Conservation (phyloP, 2,113 vertebrate species). For the Panthera tigris region DNA sequence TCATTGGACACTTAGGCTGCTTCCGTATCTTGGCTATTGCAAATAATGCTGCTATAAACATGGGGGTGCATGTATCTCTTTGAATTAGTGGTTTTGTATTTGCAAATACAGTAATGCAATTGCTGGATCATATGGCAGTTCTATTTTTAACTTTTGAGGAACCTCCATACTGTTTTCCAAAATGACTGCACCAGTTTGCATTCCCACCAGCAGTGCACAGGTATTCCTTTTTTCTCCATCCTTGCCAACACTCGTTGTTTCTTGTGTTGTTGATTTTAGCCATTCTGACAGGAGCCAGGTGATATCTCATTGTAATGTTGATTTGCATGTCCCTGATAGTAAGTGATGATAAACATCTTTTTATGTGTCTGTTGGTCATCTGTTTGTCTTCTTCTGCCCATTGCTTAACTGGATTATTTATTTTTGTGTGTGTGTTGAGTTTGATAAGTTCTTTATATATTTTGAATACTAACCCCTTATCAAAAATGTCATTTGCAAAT, state of each 20-base stretch:
- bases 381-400: not conserved
- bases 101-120: not conserved
- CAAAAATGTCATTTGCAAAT: not conserved
- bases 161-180: not conserved
- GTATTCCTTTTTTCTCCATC: not conserved
- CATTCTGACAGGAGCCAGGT: not conserved
- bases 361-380: no score
- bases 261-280: not conserved
- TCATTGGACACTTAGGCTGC: not conserved
- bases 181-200: not conserved
- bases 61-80: not conserved
- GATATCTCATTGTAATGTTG: not conserved
- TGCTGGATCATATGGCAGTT: not conserved
- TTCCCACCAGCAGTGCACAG: not conserved
- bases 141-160: not conserved
- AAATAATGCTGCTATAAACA: not conserved
- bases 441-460: not conserved
- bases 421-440: not conserved
- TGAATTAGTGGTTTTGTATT: no score
- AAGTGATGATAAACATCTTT: no score
- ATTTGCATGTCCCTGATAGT: no score
- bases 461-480: not conserved
- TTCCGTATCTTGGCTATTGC: no score
- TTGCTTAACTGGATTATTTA: not conserved
- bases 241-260: no score